Evolutionary conservation across 2,113 vertebrate genomes (phyloP), one percentile per base, ranked within the genome.

Genomic region (Sapajus apella): DNA sequence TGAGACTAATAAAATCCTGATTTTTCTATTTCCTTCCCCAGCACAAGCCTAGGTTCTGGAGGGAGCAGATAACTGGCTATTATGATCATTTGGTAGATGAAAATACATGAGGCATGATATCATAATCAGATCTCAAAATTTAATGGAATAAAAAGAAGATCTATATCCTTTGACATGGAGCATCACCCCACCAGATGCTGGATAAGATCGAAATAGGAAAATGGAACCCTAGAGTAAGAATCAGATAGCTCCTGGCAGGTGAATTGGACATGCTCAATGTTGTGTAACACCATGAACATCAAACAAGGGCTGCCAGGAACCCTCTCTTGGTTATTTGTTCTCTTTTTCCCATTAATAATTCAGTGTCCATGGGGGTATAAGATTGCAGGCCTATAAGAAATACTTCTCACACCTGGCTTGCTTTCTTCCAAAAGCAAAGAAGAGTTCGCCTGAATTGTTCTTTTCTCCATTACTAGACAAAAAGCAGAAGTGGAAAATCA

Each of bases 301-400:
- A 55, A 75, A 92, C 91, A 75, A 4, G 80, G 92, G 85, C 96
- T 97, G 96, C 97, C 97, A 98, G 94, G 90, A 96, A 87, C 90
- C 91, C 92, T 96, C 88, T 98, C 97, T 97, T 64, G 37, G 55
- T 94, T 96, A 95, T 96, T 93, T 95, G 95, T 96, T 97, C 87
- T 75, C 81, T 86, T 94, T 80, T 90, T 56, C 8, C 83, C 91
- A 50, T 97, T 96, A 96, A 97, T 97, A 95, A 96, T 96, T 79
- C 82, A 97, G 84, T 58, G 77, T 96, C 92, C 40, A 0, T 43
- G 20, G 58, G 45, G 82, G 43, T 96, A 91, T 96, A 94, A 25
- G 87, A 92, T 96, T 90, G 73, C 96, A 96, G 90, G 70, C 61
- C 87, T 86, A 30, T 77, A 84, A 96, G 87, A 91, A 94, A 84